phyloP scores from a whole-genome alignment of 2,797 vertebrate genomes.

The Okamejei kenojei region DNA sequence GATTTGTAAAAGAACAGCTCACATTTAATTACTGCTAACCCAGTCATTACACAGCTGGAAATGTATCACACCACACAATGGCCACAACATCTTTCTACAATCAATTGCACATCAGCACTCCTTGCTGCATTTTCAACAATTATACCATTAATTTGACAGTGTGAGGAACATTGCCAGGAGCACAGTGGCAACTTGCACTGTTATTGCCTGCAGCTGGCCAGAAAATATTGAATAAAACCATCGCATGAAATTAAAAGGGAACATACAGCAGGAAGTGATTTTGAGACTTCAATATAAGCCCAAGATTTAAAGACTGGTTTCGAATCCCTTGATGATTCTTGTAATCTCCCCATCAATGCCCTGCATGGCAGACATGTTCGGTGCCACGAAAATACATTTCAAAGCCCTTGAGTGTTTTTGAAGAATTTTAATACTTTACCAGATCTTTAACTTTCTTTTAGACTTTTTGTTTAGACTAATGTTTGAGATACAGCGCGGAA shows the following conservation, averaged over 20 bases:
- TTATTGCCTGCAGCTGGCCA: background rate
- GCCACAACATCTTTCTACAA: background rate
- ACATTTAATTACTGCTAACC: background rate
- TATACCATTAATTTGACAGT: background rate
- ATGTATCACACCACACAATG: background rate
- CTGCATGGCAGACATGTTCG: background rate
- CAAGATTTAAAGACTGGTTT: background rate
- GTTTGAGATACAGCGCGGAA: too few species aligned
- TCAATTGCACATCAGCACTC: background rate
- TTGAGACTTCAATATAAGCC: background rate
- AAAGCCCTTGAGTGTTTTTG: background rate
- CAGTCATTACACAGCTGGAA: background rate
- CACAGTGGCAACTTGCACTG: background rate
- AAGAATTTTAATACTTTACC: background rate
- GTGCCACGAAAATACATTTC: background rate
- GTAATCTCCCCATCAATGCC: background rate
- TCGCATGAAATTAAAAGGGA: slow-evolving; percentile 7
- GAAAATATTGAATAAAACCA: background rate
- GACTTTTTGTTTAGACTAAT: too few species aligned
- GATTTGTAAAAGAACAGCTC: background rate
- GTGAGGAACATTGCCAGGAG: background rate
- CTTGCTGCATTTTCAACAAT: background rate
- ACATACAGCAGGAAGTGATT: background rate
- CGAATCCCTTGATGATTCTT: background rate
- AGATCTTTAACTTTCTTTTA: too few species aligned